Base-by-base conservation (phyloP, 2,888 invertebrate species). In the Cheilosia impressa region DNA sequence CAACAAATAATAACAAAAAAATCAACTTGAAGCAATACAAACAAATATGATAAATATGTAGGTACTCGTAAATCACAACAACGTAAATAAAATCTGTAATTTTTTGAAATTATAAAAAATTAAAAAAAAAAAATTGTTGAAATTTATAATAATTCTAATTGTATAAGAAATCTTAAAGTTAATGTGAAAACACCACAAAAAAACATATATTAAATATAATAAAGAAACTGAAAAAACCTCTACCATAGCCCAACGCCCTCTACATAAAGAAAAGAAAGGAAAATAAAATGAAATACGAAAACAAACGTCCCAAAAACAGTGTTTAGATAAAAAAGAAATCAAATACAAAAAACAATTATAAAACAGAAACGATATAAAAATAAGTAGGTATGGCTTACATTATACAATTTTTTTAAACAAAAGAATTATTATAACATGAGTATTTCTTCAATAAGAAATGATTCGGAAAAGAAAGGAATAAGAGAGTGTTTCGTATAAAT, bases 221-320 rank as follows among this genome's bases (percentile, higher is more conserved):
- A 57, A 62, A 63, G 78, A 73, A 82, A 77, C 58, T 68, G 62
- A 73, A 73, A 52, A 75, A 79, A 75, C 79, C 84, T 84, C 79
- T 66, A 79, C 79, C 84, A 79, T 75, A 84, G 79, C 84, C 84
- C 84, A 84, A 84, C 84, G 84, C 79, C 84, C 84, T 69, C 69
- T 75, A 65, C 58, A 75, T 41, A 69, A 75, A 45, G 41, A 69
- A 69, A 75, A 45, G 41, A 69, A 65, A 24, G 38, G 34, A 45
- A 24, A 55, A 53, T 27, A 38, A 50, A 62, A 55, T 50, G 43
- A 63, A 43, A 62, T 58, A 73, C 52, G 45, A 76, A 78, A 78
- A 69, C 47, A 81, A 80, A 78, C 73, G 78, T 83, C 78, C 73
- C 68, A 73, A 57, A 47, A 83, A 78, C 72, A 83, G 63, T 73